A percentile compares a stretch with the other conserved stretches of the same genome.
Conservation (phyloP, 1,140 invertebrate species). For the Drosophila grimshawi region DNA sequence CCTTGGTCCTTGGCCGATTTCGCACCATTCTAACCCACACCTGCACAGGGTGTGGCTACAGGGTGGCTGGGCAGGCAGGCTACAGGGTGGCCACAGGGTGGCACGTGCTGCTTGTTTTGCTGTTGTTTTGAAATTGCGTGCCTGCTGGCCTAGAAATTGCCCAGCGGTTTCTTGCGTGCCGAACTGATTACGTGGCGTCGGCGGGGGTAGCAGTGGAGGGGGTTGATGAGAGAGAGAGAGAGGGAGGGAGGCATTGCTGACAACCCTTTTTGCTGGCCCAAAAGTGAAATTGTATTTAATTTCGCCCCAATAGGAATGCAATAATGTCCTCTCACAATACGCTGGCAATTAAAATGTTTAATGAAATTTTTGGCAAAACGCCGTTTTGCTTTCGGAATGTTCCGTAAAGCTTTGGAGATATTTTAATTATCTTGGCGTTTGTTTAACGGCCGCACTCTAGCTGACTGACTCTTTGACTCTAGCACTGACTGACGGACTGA, state of each 20-base stretch:
- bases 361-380: conserved; percentile 71
- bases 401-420: conserved; percentile 55
- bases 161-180: conserved; percentile 59
- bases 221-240: too few relatives aligned
- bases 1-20: conserved; percentile 64
- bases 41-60: conserved; percentile 23
- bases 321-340: conserved; percentile 69
- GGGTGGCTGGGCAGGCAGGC: background rate
- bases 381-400: conserved; percentile 52
- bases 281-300: conserved; percentile 72
- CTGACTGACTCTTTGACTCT: background rate
- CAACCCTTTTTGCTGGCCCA: conserved; percentile 38
- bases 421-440: conserved; percentile 78
- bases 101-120: conserved; percentile 73
- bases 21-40: conserved; percentile 44
- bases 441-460: conserved; percentile 59
- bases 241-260: background rate
- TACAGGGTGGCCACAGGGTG: conserved; percentile 50
- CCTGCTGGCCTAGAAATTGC: conserved; percentile 36
- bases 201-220: background rate
- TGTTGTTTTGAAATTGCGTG: conserved; percentile 80
- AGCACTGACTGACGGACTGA: background rate
- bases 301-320: conserved; percentile 72
- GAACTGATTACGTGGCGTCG: conserved; percentile 57
- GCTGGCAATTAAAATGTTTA: conserved; percentile 81